Base-by-base conservation (phyloP, 2,113 vertebrate genomes). In the Dolichotis patagonum region DNA sequence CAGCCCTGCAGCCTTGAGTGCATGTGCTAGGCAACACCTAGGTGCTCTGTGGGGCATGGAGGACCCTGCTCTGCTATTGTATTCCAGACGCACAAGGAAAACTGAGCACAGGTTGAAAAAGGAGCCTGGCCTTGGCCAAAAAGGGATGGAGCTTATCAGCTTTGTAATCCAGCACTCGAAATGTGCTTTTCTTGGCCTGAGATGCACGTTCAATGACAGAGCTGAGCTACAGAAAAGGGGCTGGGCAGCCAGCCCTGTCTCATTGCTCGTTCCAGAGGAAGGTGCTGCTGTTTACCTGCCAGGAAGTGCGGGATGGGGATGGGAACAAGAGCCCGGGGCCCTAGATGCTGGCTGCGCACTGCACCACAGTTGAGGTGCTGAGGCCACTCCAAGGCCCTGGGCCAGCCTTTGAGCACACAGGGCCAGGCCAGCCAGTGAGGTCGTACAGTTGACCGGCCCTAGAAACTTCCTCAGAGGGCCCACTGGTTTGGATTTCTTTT, bases 121-220 rank as follows among this genome's bases (percentile, higher is more conserved):
- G 93, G 91, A 97, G 91, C 97, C 96, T 30, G 86, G 94, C 81
- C 97, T 38, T 0, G 56, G 96, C 96, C 78, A 84, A 88, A 46
- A 77, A 94, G 96, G 73, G 93, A 95, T 80, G 95, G 98, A 95
- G 97, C 93, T 95, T 77, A 97, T 97, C 97, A 95, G 90, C 95
- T 91, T 71, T 93, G 96, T 98, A 98, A 98, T 97, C 97, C 97
- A 97, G 95, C 84, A 94, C 73, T 80, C 78, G 88, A 98, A 98
- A 98, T 98, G 97, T 95, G 97, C 98, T 98, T 95, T 97, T 69
- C 97, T 86, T 88, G 96, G 97, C 97, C 97, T 96, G 97, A 90
- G 65, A 73, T 54, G 12, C 52, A 26, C 26, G 78, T 63, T 46
- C 49, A 52, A 3, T 24, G 88, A 49, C 91, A 88, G 85, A 54